phyloP scores from a whole-genome alignment of 2,113 vertebrate species.

The Orycteropus afer region DNA sequence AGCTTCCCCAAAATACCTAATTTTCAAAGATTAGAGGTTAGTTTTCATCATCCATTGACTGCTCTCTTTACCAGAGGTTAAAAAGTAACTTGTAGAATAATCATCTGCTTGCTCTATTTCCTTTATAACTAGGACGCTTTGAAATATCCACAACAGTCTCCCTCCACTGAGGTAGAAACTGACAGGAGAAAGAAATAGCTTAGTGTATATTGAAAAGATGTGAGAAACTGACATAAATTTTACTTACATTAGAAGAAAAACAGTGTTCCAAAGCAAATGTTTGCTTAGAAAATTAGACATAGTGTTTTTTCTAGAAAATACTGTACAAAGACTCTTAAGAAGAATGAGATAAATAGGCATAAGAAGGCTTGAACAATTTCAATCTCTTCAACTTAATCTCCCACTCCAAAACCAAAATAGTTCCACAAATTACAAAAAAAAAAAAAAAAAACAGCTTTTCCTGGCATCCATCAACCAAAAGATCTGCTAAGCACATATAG shows the following conservation, averaged over 20 bases:
- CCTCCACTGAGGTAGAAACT: neutral
- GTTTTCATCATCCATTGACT: neutral
- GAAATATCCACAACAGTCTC: neutral
- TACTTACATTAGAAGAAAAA: neutral
- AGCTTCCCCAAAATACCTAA: neutral
- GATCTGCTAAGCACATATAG: neutral
- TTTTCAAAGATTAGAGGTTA: neutral
- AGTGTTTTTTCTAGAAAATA: neutral
- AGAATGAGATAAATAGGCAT: neutral
- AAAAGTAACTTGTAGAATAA: neutral
- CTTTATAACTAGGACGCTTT: neutral
- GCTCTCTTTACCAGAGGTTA: neutral
- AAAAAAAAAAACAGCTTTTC: neutral
- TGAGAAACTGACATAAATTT: neutral
- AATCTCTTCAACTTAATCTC: neutral
- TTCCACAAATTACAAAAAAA: neutral
- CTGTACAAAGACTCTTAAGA: neutral
- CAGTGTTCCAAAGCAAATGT: neutral
- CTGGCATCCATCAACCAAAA: neutral
- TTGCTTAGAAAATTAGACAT: neutral
- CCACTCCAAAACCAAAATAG: neutral
- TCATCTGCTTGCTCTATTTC: neutral
- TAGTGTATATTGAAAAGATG: neutral
- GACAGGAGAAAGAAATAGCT: neutral
- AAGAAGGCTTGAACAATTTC: neutral